Base-by-base conservation (phyloP, 2,888 invertebrate species). In the Lepidocyrtoides sp. region DNA sequence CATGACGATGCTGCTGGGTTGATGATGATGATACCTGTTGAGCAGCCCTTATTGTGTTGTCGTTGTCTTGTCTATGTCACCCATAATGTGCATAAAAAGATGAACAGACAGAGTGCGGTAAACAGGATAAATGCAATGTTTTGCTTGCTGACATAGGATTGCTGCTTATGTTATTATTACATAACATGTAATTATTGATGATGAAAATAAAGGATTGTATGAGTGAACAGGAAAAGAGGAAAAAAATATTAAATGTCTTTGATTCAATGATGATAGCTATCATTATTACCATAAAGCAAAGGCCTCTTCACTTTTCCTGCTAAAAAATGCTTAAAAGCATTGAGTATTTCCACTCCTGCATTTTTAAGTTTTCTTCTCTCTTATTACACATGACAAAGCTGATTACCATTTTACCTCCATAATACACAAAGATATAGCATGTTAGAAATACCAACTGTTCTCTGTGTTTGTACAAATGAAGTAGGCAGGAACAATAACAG, bases 191-290 rank as follows among this genome's bases (percentile, higher is more conserved):
- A 48, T 48, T 48, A n/a, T 48, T 36, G 36, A 36, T 36, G 17
- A 57, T 8, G 20, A 57, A n/a, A 36, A 69, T 32, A 5, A 69
- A 75, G 23, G 48, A 44, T 2, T 75, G 75, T 48, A 75, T 75
- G 75, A 44, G 75, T 17, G 48, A 75, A 26, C 75, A 75, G 75
- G 75, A 75, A 75, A 75, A 75, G 26, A 26, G 26, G 75, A 23
- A 48, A 75, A 75, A 75, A 14, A 5, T 3, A 0, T 8, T 20
- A 44, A 75, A 48, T 75, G 75, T 14, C 0, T 75, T 75, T 48
- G 48, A 75, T 48, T 75, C 23, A 23, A 36, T 17, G 10, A 23
- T 75, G 48, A 44, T 75, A 75, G 2, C 26, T 26, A 23, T 75
- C 75, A 75, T 75, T 75, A 75, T 44, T 26, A 14, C 48, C 14